These are phyloP conservation scores for Craterocephalus amniculus DNA, from an alignment of 2,797 vertebrate species.

Conservation along the genomic window DNA sequence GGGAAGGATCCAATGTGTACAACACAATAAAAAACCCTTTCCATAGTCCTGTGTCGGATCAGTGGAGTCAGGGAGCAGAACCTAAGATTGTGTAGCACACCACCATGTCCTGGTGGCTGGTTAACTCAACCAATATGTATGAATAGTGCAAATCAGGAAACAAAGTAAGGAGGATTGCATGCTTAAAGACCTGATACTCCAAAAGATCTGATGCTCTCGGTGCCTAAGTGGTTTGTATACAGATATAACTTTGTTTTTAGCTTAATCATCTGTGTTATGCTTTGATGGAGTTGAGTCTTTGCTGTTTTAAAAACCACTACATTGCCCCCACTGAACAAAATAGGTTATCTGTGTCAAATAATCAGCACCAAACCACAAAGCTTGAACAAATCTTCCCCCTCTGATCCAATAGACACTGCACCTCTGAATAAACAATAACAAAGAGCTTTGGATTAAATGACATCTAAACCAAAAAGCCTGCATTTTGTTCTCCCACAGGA, in stretches of 20 bases:
- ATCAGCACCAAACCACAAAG: conserved; percentile 28
- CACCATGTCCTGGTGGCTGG: conserved; percentile 80
- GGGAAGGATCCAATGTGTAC: not conserved
- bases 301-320: conserved; percentile 20
- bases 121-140: conserved; percentile 67
- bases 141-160: not conserved
- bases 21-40: not conserved
- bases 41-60: conserved; percentile 7
- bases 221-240: not conserved
- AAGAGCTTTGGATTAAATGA: conserved; percentile 72
- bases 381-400: conserved; percentile 37
- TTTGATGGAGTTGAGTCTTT: conserved; percentile 1
- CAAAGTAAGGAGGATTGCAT: not conserved
- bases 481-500: conserved; percentile 71
- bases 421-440: conserved; percentile 73
- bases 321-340: conserved; percentile 33
- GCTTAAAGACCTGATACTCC: not conserved
- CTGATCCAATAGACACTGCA: conserved; percentile 69
- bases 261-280: not conserved
- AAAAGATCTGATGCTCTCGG: not conserved
- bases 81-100: conserved; percentile 77
- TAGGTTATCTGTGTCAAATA: conserved; percentile 47
- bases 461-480: conserved; percentile 64
- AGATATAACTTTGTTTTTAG: not conserved
- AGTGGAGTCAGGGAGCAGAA: conserved; percentile 69